A percentile compares a stretch with the other conserved stretches of the same genome.
phyloP scores from a whole-genome alignment of 2,113 vertebrate genomes.

The Mugil cephalus region DNA sequence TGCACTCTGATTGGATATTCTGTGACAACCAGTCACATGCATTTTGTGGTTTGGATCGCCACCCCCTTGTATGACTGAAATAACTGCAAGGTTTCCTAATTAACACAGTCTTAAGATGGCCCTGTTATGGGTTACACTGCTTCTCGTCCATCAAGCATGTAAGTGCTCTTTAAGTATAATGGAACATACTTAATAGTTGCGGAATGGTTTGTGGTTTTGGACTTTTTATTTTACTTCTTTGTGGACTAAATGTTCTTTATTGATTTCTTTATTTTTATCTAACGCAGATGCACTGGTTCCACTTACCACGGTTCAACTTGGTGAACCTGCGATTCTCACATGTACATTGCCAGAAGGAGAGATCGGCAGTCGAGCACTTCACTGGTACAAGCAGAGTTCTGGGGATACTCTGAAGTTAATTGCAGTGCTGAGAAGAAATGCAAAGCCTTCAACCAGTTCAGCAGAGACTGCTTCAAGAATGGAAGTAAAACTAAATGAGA shows the following conservation, averaged over 20 bases:
- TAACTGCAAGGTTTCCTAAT: neutral
- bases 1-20: too few species aligned
- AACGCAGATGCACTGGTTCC: too few species aligned
- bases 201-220: too few species aligned
- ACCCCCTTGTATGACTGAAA: constrained; percentile 17
- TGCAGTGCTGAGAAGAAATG: accelerated
- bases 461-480: neutral
- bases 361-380: neutral
- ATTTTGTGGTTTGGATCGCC: neutral
- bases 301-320: too few species aligned
- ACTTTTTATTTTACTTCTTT: too few species aligned
- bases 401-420: constrained; percentile 21
- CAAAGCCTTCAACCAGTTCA: neutral
- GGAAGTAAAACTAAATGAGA: accelerated
- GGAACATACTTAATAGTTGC: too few species aligned
- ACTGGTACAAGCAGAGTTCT: constrained; percentile 46
- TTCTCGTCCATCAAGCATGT: constrained; percentile 34
- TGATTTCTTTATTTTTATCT: too few species aligned
- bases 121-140: constrained; percentile 8
- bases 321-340: too few species aligned
- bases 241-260: too few species aligned
- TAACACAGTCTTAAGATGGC: constrained; percentile 20
- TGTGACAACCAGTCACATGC: constrained; percentile 9
- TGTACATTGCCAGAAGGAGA: too few species aligned
- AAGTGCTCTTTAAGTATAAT: neutral